These are phyloP conservation scores for Rhadinocentrus ornatus DNA, from an alignment of 2,797 vertebrate species.

Conservation along the genomic window DNA sequence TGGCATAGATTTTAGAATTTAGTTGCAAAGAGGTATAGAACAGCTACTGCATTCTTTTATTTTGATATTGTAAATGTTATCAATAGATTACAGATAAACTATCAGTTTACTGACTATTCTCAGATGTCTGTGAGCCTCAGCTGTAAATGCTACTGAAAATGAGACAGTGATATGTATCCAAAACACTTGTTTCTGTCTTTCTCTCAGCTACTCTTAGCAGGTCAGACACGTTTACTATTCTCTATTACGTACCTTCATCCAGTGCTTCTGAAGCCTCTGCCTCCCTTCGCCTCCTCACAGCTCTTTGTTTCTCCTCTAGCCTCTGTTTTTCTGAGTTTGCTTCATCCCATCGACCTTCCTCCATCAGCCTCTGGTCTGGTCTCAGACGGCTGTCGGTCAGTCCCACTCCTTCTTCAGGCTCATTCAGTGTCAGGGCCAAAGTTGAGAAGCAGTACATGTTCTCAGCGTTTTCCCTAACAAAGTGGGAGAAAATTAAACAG, in stretches of 20 bases:
- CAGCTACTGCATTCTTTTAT: not conserved
- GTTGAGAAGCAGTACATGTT: constrained; percentile 98
- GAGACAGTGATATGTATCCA: not conserved
- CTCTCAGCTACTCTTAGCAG: not conserved
- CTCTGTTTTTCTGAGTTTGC: constrained; percentile 95
- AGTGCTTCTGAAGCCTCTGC: constrained; percentile 87
- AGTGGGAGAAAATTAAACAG: not conserved
- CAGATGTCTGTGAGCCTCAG: not conserved
- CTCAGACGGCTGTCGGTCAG: constrained; percentile 92
- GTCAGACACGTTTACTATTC: not conserved
- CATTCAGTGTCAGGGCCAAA: constrained; percentile 93
- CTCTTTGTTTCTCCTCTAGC: constrained; percentile 95
- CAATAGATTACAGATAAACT: not conserved
- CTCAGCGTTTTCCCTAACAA: constrained; percentile 91
- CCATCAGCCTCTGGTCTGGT: constrained; percentile 97
- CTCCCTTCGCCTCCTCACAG: constrained; percentile 90
- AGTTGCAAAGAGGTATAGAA: not conserved
- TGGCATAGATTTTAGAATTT: not conserved
- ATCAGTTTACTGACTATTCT: not conserved
- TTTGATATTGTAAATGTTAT: not conserved
- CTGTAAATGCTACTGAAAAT: not conserved
- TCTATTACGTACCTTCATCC: constrained; percentile 86
- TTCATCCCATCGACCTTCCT: constrained; percentile 95
- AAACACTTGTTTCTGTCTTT: not conserved
- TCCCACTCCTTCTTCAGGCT: constrained; percentile 86